Evolutionary conservation across 2,797 vertebrate genomes (phyloP).

Genomic region (Spatula versicolor): DNA sequence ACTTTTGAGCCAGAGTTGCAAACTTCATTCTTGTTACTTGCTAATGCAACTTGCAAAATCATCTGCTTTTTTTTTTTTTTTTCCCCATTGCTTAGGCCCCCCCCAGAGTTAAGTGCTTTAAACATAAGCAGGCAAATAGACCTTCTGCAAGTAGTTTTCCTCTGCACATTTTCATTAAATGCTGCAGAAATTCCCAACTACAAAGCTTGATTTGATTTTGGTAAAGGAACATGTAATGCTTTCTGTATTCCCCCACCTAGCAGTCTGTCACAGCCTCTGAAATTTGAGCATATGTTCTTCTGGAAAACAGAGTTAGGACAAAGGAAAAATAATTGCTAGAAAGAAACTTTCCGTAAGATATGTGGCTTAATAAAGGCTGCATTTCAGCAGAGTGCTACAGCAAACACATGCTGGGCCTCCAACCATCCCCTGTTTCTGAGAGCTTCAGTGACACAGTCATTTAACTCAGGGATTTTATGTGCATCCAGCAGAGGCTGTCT

Average conservation of each 20-base stretch:
- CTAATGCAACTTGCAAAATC: neutral
- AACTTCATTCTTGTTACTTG: neutral
- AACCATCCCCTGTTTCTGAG: constrained; percentile 5
- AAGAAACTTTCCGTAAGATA: constrained; percentile 41
- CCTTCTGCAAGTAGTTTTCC: neutral
- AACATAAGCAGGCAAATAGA: neutral
- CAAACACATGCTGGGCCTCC: constrained; percentile 46
- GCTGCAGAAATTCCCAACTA: neutral
- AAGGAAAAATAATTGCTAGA: constrained; percentile 24
- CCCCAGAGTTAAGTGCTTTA: neutral
- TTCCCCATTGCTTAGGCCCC: neutral
- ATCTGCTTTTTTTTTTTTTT: neutral
- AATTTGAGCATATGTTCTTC: neutral
- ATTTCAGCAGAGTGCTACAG: constrained; percentile 16
- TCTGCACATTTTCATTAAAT: neutral
- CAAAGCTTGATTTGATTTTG: constrained; percentile 3
- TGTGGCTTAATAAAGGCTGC: constrained; percentile 56
- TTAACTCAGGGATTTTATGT: constrained; percentile 52
- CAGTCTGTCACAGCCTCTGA: constrained; percentile 7
- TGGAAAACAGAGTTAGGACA: constrained; percentile 35
- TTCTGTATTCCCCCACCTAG: neutral
- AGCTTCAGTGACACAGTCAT: constrained; percentile 24
- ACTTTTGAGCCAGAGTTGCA: constrained; percentile 1
- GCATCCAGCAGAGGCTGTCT: constrained; percentile 32
- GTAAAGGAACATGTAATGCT: neutral